Evolutionary conservation across 2,888 invertebrate species (phyloP).

Genomic region (Allolobophora icterica): DNA sequence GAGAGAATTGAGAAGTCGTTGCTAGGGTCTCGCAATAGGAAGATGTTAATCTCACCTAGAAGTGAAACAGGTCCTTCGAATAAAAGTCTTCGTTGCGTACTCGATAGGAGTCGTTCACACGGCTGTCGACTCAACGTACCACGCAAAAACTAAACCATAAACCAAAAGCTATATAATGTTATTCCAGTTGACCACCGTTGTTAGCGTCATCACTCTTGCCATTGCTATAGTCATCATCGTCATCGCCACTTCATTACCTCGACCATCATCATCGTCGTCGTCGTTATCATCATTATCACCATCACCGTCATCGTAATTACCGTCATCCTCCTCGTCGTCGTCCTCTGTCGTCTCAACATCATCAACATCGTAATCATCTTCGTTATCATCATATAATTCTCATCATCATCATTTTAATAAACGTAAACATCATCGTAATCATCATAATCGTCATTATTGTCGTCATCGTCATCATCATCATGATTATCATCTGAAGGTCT

Average conservation of each 20-base stretch:
- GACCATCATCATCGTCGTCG: too few relatives aligned
- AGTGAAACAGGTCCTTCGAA: slow-evolving; percentile 68
- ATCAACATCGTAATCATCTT: slow-evolving; percentile 22
- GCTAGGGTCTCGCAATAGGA: neutral
- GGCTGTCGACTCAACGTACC: slow-evolving; percentile 70
- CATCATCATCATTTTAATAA: slow-evolving; percentile 18
- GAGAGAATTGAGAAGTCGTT: too few relatives aligned
- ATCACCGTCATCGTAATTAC: slow-evolving; percentile 2
- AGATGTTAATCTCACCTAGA: slow-evolving; percentile 60
- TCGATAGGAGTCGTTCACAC: slow-evolving; percentile 71
- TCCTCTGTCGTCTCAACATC: slow-evolving; percentile 26
- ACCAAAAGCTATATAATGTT: neutral
- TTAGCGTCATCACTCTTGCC: neutral
- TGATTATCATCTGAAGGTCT: neutral
- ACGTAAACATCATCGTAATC: too few relatives aligned
- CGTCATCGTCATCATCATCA: slow-evolving; percentile 19
- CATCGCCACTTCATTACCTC: too few relatives aligned
- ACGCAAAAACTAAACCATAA: slow-evolving; percentile 68
- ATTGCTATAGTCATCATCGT: too few relatives aligned
- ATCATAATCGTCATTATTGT: neutral
- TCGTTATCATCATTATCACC: neutral
- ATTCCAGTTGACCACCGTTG: neutral
- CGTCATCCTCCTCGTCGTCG: slow-evolving; percentile 31
- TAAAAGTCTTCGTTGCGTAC: slow-evolving; percentile 66
- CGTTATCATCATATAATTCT: neutral